These are phyloP conservation scores for Lepilemur septentrionalis DNA, from an alignment of 2,797 vertebrate genomes.

Conservation along the genomic window DNA sequence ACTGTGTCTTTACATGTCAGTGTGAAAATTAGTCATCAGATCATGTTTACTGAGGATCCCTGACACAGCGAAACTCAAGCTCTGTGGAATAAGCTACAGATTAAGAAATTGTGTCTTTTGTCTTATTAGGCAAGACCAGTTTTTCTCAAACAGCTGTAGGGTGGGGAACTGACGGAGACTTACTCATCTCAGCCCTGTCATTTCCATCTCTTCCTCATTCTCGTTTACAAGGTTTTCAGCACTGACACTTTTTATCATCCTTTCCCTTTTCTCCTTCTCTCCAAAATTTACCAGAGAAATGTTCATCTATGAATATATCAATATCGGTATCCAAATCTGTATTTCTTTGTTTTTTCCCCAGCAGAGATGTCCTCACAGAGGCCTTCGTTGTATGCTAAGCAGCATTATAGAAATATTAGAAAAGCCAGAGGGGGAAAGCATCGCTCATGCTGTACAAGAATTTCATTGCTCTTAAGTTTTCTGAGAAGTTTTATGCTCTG, in stretches of 20 bases:
- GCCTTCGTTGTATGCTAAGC: background rate
- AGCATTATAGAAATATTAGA: background rate
- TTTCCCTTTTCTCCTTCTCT: background rate
- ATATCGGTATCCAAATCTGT: background rate
- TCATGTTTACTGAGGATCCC: background rate
- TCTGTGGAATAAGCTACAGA: background rate
- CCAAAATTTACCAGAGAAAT: background rate
- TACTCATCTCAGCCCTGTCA: background rate
- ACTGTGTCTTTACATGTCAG: background rate
- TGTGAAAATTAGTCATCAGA: constrained; percentile 1
- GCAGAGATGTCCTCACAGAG: background rate
- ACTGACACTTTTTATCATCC: background rate
- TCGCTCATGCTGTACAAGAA: no score
- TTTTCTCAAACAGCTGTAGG: background rate
- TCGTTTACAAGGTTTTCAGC: background rate
- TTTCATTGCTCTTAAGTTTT: background rate
- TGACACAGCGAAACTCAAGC: background rate
- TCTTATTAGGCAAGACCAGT: background rate
- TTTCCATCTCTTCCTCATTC: background rate
- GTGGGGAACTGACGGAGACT: background rate
- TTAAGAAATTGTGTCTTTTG: background rate
- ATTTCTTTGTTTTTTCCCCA: background rate
- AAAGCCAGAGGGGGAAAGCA: background rate
- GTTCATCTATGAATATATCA: background rate
- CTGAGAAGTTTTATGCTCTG: background rate